phyloP scores from a whole-genome alignment of 37 sponge, comb jelly and placozoan species.

The Bolinopsis microptera region DNA sequence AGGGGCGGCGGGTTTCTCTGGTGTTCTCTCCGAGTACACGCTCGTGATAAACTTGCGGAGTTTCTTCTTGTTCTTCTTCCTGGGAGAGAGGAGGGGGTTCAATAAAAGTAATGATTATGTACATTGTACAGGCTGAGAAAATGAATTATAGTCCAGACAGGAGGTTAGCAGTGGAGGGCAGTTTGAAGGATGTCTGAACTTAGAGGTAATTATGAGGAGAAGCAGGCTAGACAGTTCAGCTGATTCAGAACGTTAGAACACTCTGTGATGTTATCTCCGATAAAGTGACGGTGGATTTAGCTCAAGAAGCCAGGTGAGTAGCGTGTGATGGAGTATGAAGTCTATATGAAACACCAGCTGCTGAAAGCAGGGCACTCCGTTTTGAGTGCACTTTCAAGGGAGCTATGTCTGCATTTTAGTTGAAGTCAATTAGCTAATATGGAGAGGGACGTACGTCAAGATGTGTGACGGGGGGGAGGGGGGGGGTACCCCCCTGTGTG shows the following conservation, averaged over 20 bases:
- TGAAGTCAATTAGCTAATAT: not conserved
- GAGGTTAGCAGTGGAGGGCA: not conserved
- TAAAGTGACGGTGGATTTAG: not conserved
- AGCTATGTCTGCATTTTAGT: not conserved
- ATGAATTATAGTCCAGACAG: not conserved
- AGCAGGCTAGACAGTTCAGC: not conserved
- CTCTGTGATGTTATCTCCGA: not conserved
- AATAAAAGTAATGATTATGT: not conserved
- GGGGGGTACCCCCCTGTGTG: not conserved
- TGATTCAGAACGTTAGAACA: not conserved
- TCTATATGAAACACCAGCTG: not conserved
- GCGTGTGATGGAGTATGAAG: not conserved
- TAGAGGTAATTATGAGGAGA: not conserved
- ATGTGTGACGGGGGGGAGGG: not conserved
- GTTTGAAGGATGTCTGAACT: not conserved
- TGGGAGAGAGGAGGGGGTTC: not conserved
- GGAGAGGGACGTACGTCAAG: not conserved
- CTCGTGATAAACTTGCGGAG: constrained; percentile 32
- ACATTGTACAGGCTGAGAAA: not conserved
- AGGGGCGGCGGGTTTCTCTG: not conserved
- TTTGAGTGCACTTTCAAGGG: not conserved
- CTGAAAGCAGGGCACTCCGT: not conserved
- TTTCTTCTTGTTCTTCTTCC: constrained; percentile 39
- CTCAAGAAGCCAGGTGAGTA: not conserved
- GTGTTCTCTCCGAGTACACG: not conserved